phyloP scores from a whole-genome alignment of 2,113 vertebrate genomes.

The Casuarius casuarius region DNA sequence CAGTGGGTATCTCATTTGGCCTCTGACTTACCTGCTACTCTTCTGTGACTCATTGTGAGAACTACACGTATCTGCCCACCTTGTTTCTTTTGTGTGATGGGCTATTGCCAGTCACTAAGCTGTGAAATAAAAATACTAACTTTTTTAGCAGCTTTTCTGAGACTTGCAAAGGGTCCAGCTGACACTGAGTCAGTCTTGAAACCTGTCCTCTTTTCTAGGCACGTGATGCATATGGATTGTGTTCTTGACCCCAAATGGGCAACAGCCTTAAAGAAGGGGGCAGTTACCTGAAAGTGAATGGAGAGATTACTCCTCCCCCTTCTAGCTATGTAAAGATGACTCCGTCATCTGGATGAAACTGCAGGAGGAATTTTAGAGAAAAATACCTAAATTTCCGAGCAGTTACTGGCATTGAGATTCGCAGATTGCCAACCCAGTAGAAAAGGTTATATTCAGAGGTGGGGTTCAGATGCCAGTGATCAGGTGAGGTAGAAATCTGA shows the following conservation, averaged over 20 bases:
- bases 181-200: not conserved
- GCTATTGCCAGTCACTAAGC: not conserved
- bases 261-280: not conserved
- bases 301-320: not conserved
- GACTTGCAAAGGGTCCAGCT: not conserved
- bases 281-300: not conserved
- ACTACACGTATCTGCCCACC: not conserved
- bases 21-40: not conserved
- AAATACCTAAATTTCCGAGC: not conserved
- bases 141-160: not conserved
- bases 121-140: not conserved
- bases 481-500: not conserved
- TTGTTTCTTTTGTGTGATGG: not conserved
- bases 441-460: fast-evolving
- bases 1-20: not conserved
- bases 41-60: not conserved
- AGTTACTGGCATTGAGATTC: not conserved
- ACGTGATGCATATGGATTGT: not conserved
- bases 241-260: not conserved
- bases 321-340: not conserved
- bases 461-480: not conserved
- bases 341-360: not conserved
- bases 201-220: not conserved
- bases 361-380: not conserved
- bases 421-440: not conserved